Evolutionary conservation across 2,888 invertebrate genomes (phyloP), one percentile per base, ranked within the genome.

Genomic region (Pterostichus madidus): DNA sequence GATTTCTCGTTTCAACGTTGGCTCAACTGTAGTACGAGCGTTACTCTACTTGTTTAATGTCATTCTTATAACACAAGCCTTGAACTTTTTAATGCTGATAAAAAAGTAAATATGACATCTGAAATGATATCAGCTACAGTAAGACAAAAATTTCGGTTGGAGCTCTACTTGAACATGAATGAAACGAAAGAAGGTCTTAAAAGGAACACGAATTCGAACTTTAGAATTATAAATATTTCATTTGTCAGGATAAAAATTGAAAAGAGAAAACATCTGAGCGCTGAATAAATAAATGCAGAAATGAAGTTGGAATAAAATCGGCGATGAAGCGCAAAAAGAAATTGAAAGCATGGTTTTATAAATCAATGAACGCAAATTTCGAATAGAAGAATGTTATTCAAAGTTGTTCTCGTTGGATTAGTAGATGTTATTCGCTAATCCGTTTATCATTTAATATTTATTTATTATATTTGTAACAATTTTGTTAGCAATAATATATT

Each of bases 41-140:
- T 24, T 24, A 3, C 24, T 24, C 24, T 24, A 24, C 24, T 24
- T 24, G 24, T 3, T 5, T 49, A 10, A 13, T 11, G 49, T 49
- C 49, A 49, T 13, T 49, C 10, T 49, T n/a, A n/a, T n/a, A 49
- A 49, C 10, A 2, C n/a, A n/a, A 52, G 6, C 79, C 64, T 64
- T 79, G 79, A 79, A 64, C 79, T 79, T 79, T 49, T 49, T 13
- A n/a, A 11, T 44, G 6, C 24, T n/a, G 44, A 61, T 79, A 79
- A 79, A 79, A 64, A 79, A 49, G 10, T 49, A 52, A 75, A 75
- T 75, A 31, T 75, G 52, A 75, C 49, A 52, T 24, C 24, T 24
- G 24, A 24, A 49, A 24, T 52, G 53, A 52, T 75, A 75, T 75
- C 31, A 13, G 68, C 35, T 39, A 68, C 31, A 31, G 59, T 24